phyloP scores from a whole-genome alignment of 2,888 invertebrate species.

The Chrysodeixis includens region DNA sequence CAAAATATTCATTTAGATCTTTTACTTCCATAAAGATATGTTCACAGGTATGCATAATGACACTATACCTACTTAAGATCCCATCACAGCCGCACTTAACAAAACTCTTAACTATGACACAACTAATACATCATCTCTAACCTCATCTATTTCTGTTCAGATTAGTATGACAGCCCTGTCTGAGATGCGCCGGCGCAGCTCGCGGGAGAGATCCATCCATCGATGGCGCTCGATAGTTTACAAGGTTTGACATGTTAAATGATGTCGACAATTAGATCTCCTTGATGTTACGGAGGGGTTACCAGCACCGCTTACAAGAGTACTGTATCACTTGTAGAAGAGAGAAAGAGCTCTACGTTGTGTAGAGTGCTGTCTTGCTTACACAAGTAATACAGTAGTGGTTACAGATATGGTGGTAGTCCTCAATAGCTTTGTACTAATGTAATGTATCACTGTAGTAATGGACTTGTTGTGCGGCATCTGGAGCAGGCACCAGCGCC shows the following conservation, averaged over 20 bases:
- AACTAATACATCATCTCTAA: background rate
- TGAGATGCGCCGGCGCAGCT: slow-evolving; percentile 21
- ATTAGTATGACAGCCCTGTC: slow-evolving; percentile 41
- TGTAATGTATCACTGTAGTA: slow-evolving; percentile 2
- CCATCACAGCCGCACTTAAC: background rate
- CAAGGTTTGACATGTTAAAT: slow-evolving; percentile 57
- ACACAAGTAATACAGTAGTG: too few species aligned
- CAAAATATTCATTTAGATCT: too few species aligned
- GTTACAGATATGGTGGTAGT: background rate
- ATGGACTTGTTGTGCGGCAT: slow-evolving; percentile 4
- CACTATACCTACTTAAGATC: too few species aligned
- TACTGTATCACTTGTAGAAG: too few species aligned
- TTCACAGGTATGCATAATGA: too few species aligned
- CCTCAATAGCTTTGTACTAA: background rate
- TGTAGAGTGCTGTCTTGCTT: background rate
- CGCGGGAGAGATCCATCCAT: slow-evolving; percentile 41
- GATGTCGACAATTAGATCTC: slow-evolving; percentile 47
- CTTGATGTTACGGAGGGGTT: slow-evolving; percentile 9
- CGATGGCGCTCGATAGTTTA: slow-evolving; percentile 44
- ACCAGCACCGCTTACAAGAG: too few species aligned
- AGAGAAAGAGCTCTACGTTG: background rate
- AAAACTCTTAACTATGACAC: background rate
- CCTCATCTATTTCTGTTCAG: background rate
- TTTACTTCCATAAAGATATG: too few species aligned
- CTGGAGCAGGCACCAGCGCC: background rate